A percentile compares a stretch with the other conserved stretches of the same genome.
These are phyloP conservation scores for Acropora yongei DNA, from an alignment of 64 coral and sea anemone genomes.

Conservation along the genomic window DNA sequence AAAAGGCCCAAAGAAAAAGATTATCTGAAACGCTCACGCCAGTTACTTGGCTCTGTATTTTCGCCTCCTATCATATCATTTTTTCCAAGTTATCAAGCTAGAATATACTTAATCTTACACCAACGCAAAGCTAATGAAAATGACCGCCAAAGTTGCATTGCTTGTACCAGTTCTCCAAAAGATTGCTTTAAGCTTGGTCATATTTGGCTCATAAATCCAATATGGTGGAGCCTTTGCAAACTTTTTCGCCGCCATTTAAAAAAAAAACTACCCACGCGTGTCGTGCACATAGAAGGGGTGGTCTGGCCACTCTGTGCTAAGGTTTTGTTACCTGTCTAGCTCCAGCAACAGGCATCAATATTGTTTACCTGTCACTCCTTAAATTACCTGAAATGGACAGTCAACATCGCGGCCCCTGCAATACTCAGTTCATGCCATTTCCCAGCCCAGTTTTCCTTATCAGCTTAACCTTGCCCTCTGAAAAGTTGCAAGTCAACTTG, in stretches of 20 bases:
- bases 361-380: constrained; percentile 8
- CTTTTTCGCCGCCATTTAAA: constrained; percentile 46
- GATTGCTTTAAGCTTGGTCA: not conserved
- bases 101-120: not conserved
- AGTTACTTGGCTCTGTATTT: constrained; percentile 35
- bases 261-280: constrained; percentile 21
- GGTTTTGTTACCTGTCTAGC: not conserved
- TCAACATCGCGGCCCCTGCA: not conserved
- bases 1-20: constrained; percentile 30
- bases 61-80: not conserved
- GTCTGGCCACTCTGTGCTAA: constrained; percentile 6
- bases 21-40: constrained; percentile 27
- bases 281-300: constrained; percentile 38
- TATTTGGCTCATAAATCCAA: not conserved
- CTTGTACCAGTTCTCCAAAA: constrained; percentile 19
- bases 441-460: too few relatives aligned
- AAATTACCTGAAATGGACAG: constrained; percentile 16
- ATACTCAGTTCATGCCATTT: too few relatives aligned
- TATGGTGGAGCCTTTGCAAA: not conserved
- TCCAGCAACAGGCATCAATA: not conserved
- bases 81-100: constrained; percentile 3
- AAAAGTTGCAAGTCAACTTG: too few relatives aligned
- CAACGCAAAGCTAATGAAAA: constrained; percentile 21
- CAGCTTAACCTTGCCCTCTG: too few relatives aligned
- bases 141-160: constrained; percentile 7